Percentiles rank a stretch among this genome's conserved stretches.
Conservation (phyloP, 1,140 invertebrate species). For the Zophobas atratus region DNA sequence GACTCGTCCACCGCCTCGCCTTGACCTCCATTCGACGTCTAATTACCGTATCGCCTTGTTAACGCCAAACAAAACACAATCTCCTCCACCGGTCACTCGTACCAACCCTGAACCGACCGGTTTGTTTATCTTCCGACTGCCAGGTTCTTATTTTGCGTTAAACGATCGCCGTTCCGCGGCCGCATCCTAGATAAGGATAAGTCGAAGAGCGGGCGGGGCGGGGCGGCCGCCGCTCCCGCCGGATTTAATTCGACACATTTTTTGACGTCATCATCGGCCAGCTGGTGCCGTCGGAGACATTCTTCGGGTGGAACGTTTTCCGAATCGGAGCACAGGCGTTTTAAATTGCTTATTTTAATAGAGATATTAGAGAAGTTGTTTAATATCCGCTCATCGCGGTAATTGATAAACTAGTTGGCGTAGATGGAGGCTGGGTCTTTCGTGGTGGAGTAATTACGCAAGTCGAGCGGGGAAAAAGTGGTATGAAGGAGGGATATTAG, state of each 20-base stretch:
- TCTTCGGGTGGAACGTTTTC: neutral
- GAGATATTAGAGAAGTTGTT: conserved; percentile 29
- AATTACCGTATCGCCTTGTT: conserved; percentile 44
- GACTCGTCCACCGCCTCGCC: conserved; percentile 19
- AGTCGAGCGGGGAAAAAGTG: no score
- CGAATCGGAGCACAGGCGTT: neutral
- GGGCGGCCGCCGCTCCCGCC: neutral
- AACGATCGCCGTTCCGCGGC: conserved; percentile 14
- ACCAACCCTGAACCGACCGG: conserved; percentile 20
- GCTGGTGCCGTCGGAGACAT: neutral
- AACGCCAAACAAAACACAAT: conserved; percentile 15
- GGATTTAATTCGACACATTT: neutral
- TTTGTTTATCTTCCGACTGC: conserved; percentile 33
- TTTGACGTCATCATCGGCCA: neutral
- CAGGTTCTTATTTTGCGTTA: conserved; percentile 14
- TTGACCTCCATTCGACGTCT: conserved; percentile 50
- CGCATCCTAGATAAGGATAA: conserved; percentile 33
- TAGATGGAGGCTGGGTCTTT: conserved; percentile 10
- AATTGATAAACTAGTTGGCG: conserved; percentile 38
- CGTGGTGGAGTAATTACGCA: neutral
- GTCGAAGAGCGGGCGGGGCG: conserved; percentile 1
- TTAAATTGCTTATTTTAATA: neutral
- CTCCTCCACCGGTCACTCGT: neutral
- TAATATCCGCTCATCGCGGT: conserved; percentile 29
- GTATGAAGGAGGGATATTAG: no score